Evolutionary conservation across 2,797 vertebrate genomes (phyloP).

Genomic region (Myotis pilosus): DNA sequence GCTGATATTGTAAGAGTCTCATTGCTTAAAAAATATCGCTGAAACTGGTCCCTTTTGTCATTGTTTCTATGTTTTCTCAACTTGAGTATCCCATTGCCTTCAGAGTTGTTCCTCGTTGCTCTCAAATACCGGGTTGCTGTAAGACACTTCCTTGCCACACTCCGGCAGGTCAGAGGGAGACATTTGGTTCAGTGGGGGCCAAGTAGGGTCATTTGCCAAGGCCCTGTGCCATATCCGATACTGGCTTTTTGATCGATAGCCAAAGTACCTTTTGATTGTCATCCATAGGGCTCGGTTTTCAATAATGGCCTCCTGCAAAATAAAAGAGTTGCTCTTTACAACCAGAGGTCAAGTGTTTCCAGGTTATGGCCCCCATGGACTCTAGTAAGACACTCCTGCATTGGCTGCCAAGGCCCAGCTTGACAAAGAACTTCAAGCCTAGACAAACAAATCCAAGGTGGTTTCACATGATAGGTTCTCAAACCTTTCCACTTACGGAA

Average conservation of each 20-base stretch:
- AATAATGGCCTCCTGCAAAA: conserved; percentile 82
- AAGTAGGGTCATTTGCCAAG: conserved; percentile 79
- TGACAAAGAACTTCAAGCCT: background rate
- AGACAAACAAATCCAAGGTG: background rate
- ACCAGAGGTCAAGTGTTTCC: background rate
- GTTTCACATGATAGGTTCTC: background rate
- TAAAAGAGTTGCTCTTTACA: conserved; percentile 45
- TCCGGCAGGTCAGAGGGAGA: conserved; percentile 66
- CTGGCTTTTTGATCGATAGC: conserved; percentile 80
- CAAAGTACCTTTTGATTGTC: conserved; percentile 78
- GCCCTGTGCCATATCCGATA: conserved; percentile 81
- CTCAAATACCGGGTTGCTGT: conserved; percentile 84
- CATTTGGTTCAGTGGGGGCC: conserved; percentile 83
- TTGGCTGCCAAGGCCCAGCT: background rate
- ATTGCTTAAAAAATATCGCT: background rate
- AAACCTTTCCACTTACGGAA: background rate
- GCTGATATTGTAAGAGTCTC: background rate
- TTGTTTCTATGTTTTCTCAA: background rate
- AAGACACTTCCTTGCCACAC: conserved; percentile 71
- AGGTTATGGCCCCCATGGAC: background rate
- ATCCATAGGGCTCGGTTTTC: conserved; percentile 85
- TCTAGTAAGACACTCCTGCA: background rate
- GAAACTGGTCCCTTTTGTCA: background rate
- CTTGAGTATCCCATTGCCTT: background rate
- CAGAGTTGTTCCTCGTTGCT: conserved; percentile 76